Percentiles rank a stretch among this genome's conserved stretches.
These are phyloP conservation scores for Stenotaenia linearis DNA, from an alignment of 2,888 invertebrate genomes.

Conservation along the genomic window DNA sequence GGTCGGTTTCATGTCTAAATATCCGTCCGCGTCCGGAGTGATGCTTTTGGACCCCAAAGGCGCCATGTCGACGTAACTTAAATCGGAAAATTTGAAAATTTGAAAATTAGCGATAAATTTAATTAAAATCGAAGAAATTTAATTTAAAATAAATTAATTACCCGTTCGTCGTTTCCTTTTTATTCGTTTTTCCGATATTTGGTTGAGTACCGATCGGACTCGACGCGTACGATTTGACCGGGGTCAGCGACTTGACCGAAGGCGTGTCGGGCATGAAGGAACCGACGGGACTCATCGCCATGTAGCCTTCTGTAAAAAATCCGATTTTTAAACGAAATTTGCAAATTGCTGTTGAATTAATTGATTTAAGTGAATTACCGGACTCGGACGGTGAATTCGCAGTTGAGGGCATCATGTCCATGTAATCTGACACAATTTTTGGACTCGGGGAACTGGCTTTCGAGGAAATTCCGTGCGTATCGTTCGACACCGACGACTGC, in stretches of 20 bases:
- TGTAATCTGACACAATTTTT: conserved; percentile 45
- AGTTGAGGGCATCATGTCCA: conserved; percentile 54
- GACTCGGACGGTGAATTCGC: conserved; percentile 50
- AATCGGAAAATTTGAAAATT: conserved; percentile 34
- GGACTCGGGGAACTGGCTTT: too few relatives aligned
- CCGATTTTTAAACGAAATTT: too few relatives aligned
- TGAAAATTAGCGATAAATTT: not conserved
- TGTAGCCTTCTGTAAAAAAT: conserved; percentile 49
- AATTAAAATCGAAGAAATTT: not conserved
- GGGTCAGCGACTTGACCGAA: conserved; percentile 33
- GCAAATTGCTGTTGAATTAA: too few relatives aligned
- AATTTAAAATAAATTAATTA: not conserved
- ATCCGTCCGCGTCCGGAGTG: too few relatives aligned
- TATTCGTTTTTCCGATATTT: too few relatives aligned
- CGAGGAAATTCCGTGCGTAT: too few relatives aligned
- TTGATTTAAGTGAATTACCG: too few relatives aligned
- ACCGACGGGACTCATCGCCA: conserved; percentile 53
- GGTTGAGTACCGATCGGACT: too few relatives aligned
- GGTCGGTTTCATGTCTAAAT: too few relatives aligned
- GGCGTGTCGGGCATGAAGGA: conserved; percentile 34
- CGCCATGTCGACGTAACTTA: conserved; percentile 63
- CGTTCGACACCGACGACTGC: too few relatives aligned
- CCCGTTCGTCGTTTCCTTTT: conserved; percentile 48
- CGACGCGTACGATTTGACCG: conserved; percentile 1
- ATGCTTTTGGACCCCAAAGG: conserved; percentile 51